Evolutionary conservation across 2,888 invertebrate species (phyloP).

Genomic region (Campoletis raptor): DNA sequence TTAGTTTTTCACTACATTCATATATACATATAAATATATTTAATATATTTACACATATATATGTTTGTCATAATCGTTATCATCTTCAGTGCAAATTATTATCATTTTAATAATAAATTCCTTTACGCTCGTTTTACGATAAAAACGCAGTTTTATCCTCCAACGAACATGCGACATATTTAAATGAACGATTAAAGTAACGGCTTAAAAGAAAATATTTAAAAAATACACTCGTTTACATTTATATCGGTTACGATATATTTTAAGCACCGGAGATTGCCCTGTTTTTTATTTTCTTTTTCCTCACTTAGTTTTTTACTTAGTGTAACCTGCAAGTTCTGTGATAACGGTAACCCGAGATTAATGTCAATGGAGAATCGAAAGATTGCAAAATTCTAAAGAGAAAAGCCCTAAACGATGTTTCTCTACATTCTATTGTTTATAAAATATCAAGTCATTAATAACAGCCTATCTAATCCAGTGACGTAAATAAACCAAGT

Average conservation of each 20-base stretch:
- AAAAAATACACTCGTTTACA: background rate
- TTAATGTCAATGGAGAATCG: background rate
- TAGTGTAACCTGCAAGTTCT: background rate
- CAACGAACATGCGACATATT: background rate
- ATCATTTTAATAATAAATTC: background rate
- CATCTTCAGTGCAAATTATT: conserved; percentile 19
- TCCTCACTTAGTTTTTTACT: too few species aligned
- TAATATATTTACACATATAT: background rate
- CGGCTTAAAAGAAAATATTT: background rate
- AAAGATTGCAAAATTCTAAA: background rate
- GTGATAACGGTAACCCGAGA: background rate
- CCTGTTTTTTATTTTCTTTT: background rate
- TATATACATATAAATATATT: background rate
- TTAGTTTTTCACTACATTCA: conserved; percentile 38
- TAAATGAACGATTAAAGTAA: background rate
- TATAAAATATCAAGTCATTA: background rate
- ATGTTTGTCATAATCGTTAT: conserved; percentile 39
- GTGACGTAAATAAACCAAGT: background rate
- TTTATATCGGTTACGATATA: background rate
- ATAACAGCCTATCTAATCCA: background rate
- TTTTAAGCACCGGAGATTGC: background rate
- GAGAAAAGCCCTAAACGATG: background rate
- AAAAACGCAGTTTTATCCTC: background rate
- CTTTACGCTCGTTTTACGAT: background rate
- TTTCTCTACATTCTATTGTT: background rate